phyloP scores from a whole-genome alignment of 2,888 invertebrate species.

The Piscicola geometra region DNA sequence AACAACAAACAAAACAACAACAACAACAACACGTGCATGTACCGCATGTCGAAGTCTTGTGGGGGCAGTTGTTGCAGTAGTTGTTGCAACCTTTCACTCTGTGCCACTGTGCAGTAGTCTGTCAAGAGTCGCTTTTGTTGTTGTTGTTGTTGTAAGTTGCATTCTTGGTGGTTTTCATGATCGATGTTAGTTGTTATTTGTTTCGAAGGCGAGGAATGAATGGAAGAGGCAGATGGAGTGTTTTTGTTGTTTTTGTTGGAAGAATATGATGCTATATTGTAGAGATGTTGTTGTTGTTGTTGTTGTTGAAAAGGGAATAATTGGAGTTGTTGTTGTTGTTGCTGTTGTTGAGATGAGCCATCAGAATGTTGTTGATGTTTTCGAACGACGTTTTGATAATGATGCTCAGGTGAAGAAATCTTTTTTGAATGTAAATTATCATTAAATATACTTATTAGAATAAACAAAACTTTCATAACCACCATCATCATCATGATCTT shows the following conservation, averaged over 20 bases:
- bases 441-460: no score
- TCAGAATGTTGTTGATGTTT: no score
- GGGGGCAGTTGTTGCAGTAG: not conserved
- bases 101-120: not conserved
- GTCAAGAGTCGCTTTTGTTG: not conserved
- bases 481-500: no score
- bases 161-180: not conserved
- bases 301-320: not conserved
- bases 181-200: not conserved
- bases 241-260: constrained; percentile 2
- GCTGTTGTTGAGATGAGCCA: not conserved
- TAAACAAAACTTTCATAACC: no score
- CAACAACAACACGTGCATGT: not conserved
- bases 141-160: not conserved
- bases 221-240: not conserved
- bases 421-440: no score
- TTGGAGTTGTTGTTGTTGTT: not conserved
- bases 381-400: no score
- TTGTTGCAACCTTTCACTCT: not conserved
- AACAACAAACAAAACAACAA: not conserved
- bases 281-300: not conserved
- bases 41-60: not conserved
- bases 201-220: not conserved
- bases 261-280: not conserved
- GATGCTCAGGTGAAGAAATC: no score